Percentiles rank a stretch among this genome's conserved stretches.
Conservation (phyloP, 2,797 vertebrate genomes). For the Peromyscus nudipes region DNA sequence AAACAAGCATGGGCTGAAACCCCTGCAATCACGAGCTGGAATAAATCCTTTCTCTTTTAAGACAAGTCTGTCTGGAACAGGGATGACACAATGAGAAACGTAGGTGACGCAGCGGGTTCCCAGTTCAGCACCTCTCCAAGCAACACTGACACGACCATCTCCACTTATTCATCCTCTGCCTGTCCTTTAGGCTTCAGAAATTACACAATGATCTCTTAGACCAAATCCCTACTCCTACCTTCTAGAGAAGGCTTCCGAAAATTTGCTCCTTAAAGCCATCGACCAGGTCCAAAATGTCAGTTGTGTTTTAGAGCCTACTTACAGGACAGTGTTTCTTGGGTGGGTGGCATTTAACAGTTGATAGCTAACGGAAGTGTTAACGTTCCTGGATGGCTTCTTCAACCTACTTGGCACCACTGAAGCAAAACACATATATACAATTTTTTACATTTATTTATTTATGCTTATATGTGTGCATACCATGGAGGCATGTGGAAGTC, state of each 20-base stretch:
- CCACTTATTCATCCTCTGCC: not conserved
- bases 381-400: constrained; percentile 9
- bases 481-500: not conserved
- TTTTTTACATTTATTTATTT: not conserved
- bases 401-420: not conserved
- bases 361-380: not conserved
- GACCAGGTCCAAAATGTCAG: not conserved
- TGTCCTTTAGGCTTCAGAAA: not conserved
- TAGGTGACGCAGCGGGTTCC: not conserved
- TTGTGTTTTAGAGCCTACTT: not conserved
- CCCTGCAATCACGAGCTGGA: not conserved
- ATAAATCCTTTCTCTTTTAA: not conserved
- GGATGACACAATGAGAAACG: not conserved
- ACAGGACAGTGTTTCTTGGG: not conserved
- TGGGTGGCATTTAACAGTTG: not conserved
- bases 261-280: not conserved
- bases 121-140: not conserved
- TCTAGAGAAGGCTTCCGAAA: not conserved
- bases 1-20: not conserved
- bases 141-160: not conserved
- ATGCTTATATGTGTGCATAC: not conserved
- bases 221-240: not conserved
- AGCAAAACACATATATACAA: not conserved
- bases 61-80: not conserved
- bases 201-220: not conserved